phyloP scores from a whole-genome alignment of 2,113 vertebrate genomes.

The Hystrix brachyura region DNA sequence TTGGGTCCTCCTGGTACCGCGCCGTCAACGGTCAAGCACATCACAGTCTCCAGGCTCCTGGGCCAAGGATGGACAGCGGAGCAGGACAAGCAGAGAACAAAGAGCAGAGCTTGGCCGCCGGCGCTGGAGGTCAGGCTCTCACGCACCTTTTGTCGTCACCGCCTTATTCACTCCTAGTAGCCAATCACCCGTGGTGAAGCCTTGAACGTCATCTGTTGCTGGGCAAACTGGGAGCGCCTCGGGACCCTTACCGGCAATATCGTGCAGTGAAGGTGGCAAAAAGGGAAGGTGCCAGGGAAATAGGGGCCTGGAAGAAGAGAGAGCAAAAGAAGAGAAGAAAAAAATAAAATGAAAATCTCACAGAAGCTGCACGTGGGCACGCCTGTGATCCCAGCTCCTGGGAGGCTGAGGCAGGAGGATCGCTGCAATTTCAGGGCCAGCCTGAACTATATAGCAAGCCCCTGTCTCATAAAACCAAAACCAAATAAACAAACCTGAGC shows the following conservation, averaged over 20 bases:
- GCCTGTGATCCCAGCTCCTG: neutral
- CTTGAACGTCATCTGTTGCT: neutral
- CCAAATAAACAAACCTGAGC: too few relatives aligned
- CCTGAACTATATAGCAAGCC: neutral
- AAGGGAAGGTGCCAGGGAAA: neutral
- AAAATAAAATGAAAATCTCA: too few relatives aligned
- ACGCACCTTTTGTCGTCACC: rapidly evolving
- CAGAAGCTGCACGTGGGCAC: too few relatives aligned
- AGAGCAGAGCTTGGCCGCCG: neutral
- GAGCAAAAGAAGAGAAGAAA: neutral
- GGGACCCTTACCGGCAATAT: rapidly evolving
- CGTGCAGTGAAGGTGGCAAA: rapidly evolving
- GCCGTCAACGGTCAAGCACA: neutral
- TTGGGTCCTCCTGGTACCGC: neutral
- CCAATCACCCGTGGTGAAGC: neutral
- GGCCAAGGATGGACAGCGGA: neutral
- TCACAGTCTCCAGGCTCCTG: neutral
- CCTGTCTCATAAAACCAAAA: neutral
- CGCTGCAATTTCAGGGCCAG: neutral
- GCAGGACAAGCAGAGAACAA: too few relatives aligned
- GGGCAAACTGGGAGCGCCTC: neutral
- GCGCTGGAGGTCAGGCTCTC: rapidly evolving
- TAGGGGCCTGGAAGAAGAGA: too few relatives aligned
- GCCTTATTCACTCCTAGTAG: neutral
- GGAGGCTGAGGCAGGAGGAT: neutral